Conservation (phyloP, 1,140 invertebrate species). For the Pentalonia nigronervosa region DNA sequence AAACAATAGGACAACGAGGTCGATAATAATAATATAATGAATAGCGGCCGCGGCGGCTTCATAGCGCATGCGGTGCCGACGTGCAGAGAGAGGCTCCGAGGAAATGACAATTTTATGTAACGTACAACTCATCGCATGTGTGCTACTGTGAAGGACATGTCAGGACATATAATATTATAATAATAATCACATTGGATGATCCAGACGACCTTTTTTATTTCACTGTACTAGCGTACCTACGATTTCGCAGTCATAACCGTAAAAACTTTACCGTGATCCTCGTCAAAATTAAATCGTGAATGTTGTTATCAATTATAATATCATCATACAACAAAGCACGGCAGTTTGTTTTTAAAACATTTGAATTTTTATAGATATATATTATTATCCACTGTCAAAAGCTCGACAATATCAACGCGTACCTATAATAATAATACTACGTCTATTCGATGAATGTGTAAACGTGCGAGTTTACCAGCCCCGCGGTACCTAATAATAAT, state of each 20-base stretch:
- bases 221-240: background rate
- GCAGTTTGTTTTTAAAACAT: background rate
- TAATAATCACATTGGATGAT: background rate
- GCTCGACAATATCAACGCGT: background rate
- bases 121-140: background rate
- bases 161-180: background rate
- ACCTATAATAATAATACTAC: background rate
- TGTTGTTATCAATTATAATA: background rate
- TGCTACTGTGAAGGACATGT: conserved; percentile 38
- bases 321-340: background rate
- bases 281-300: background rate
- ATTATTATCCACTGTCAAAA: background rate
- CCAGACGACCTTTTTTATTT: background rate
- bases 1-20: conserved; percentile 55
- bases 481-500: background rate
- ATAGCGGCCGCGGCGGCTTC: background rate
- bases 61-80: background rate
- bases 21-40: background rate
- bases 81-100: conserved; percentile 27
- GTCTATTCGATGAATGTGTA: background rate
- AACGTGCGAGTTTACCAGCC: background rate
- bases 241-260: background rate
- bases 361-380: background rate
- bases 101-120: conserved; percentile 48
- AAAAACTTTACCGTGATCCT: background rate